Conservation (phyloP, 2,797 vertebrate genomes). For the Anguilla pacifica region DNA sequence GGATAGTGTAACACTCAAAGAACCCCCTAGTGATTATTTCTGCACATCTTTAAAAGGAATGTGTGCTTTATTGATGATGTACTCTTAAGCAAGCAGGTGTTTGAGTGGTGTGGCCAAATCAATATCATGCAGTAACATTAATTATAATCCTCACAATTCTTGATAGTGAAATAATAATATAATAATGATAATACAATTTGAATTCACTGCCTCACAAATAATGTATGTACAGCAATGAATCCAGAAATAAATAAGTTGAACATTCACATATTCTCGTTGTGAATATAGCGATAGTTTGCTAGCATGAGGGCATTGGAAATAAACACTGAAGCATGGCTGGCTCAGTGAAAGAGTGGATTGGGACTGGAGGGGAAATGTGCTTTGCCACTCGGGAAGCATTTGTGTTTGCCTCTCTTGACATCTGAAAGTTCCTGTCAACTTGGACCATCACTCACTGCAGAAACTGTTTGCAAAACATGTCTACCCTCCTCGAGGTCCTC, state of each 20-base stretch:
- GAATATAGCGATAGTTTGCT: neutral
- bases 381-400: neutral
- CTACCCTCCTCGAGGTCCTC: neutral
- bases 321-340: no score
- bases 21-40: neutral
- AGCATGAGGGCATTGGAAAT: no score
- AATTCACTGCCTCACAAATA: neutral
- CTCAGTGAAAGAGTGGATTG: neutral
- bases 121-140: neutral
- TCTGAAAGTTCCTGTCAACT: neutral
- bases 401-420: neutral
- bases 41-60: neutral
- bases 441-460: neutral
- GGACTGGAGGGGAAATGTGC: neutral
- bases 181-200: neutral
- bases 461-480: no score
- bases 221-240: neutral
- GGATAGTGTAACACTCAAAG: neutral
- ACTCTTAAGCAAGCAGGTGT: neutral
- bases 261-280: neutral
- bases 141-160: neutral
- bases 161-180: neutral
- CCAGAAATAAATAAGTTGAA: neutral
- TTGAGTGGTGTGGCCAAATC: neutral
- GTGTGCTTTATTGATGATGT: neutral